These are phyloP conservation scores for Pristis pectinata DNA, from an alignment of 2,797 vertebrate genomes.

Conservation along the genomic window DNA sequence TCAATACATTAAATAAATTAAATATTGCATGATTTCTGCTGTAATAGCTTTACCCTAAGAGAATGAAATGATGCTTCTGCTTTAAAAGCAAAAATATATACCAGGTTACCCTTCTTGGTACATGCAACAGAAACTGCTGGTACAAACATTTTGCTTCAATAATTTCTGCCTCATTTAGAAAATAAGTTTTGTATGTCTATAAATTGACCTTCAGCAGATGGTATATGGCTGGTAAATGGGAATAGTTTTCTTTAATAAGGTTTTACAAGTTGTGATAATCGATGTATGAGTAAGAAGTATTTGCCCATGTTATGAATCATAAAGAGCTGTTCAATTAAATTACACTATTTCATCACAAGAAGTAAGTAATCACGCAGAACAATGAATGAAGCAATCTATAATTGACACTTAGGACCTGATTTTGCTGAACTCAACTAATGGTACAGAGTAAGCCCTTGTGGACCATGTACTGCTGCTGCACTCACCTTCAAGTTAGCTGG, in stretches of 20 bases:
- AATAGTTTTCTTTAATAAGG: neutral
- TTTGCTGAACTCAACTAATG: too few relatives aligned
- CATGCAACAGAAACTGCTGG: neutral
- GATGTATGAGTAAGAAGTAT: neutral
- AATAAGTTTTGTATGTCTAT: neutral
- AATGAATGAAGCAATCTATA: neutral
- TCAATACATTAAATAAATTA: neutral
- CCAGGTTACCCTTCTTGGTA: neutral
- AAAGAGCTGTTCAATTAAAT: neutral
- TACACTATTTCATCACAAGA: neutral
- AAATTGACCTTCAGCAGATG: neutral
- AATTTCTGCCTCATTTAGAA: neutral
- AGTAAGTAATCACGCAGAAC: neutral
- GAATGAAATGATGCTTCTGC: neutral
- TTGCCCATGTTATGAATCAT: neutral
- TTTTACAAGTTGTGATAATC: neutral
- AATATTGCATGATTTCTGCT: neutral
- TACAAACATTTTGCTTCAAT: neutral
- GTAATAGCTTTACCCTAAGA: neutral
- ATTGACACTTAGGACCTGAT: neutral
- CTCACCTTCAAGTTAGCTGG: too few relatives aligned
- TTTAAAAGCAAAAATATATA: neutral
- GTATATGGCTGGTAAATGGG: neutral
- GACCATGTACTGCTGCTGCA: too few relatives aligned
- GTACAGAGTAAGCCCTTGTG: too few relatives aligned